phyloP scores from a whole-genome alignment of 2,113 vertebrate genomes.

The Ursus arctos region DNA sequence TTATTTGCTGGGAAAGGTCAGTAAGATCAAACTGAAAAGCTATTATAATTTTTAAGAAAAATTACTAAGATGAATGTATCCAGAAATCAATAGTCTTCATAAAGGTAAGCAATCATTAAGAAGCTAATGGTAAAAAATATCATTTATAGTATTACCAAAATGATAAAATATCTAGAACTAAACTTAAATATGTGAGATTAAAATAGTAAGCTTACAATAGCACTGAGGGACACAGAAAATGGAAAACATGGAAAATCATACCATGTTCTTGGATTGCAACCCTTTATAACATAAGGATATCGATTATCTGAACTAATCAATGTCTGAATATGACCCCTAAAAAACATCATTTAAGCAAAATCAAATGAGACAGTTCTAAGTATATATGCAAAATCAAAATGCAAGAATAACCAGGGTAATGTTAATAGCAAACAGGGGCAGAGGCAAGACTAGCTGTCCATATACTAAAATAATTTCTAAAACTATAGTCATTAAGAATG shows the following conservation, averaged over 20 bases:
- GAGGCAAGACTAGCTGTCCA: not conserved
- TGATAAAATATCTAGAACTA: not conserved
- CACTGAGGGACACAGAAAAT: not conserved
- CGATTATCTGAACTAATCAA: not conserved
- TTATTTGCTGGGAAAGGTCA: not conserved
- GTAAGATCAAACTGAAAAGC: not conserved
- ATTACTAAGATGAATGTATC: not conserved
- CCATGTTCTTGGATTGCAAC: not conserved
- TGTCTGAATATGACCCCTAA: not conserved
- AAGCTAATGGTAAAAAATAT: not conserved
- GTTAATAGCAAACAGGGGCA: too few species aligned
- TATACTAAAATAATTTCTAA: not conserved
- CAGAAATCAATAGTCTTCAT: not conserved
- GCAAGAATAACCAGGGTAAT: not conserved
- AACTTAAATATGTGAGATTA: not conserved
- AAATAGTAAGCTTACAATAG: not conserved
- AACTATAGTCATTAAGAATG: not conserved
- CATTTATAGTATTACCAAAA: not conserved
- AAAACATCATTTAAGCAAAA: not conserved
- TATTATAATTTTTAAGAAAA: not conserved
- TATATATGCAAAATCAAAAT: not conserved
- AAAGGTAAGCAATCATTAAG: not conserved
- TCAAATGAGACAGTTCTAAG: not conserved
- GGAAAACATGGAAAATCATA: not conserved
- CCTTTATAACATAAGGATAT: not conserved